Conservation (phyloP, 2,888 invertebrate species). For the Ganaspis brasiliensis region DNA sequence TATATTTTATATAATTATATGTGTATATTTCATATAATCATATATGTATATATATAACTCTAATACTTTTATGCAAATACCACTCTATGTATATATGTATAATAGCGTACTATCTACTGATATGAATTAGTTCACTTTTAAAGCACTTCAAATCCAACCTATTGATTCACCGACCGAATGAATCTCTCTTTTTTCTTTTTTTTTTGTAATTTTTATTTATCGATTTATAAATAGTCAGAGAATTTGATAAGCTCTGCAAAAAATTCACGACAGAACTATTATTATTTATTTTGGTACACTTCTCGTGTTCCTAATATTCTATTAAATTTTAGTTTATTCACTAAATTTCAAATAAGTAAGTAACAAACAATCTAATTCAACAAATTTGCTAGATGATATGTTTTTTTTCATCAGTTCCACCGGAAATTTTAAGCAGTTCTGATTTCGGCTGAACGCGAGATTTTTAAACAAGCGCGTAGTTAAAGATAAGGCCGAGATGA, state of each 20-base stretch:
- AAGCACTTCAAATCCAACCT: conserved; percentile 79
- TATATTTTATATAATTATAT: conserved; percentile 48
- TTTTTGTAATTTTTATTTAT: conserved; percentile 40
- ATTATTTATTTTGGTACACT: conserved; percentile 40
- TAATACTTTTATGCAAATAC: conserved; percentile 48
- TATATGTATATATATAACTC: conserved; percentile 47
- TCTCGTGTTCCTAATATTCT: conserved; percentile 49
- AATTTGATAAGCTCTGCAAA: conserved; percentile 27
- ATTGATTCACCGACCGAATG: conserved; percentile 57
- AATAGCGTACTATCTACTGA: conserved; percentile 77
- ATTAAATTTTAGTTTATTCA: conserved; percentile 42
- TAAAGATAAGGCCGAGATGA: conserved; percentile 25
- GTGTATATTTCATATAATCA: conserved; percentile 61
- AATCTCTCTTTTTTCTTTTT: conserved; percentile 35
- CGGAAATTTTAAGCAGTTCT: conserved; percentile 38
- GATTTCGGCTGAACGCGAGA: conserved; percentile 20
- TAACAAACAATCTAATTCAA: conserved; percentile 43
- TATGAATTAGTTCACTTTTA: conserved; percentile 79
- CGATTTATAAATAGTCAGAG: conserved; percentile 29
- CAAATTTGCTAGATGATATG: conserved; percentile 41
- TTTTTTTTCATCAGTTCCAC: conserved; percentile 35
- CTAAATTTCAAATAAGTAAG: conserved; percentile 32
- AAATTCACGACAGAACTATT: conserved; percentile 38
- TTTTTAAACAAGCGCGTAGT: conserved; percentile 1
- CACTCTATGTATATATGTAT: conserved; percentile 53